Conservation (phyloP, 2,797 vertebrate genomes). For the Pipistrellus pipistrellus region DNA sequence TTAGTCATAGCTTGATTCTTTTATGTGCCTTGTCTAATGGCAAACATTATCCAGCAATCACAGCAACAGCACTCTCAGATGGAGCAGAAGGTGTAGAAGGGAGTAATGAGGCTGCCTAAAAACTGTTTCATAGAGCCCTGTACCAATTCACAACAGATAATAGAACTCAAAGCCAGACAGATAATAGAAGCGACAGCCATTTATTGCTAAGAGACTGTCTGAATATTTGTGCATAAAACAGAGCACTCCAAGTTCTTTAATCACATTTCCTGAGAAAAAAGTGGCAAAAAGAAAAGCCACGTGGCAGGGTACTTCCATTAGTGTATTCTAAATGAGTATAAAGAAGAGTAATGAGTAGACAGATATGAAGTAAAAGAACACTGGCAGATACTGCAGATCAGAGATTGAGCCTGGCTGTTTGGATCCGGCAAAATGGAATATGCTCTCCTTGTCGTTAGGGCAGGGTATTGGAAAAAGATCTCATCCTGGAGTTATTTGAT, state of each 20-base stretch:
- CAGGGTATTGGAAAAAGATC: not conserved
- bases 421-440: slow-evolving; percentile 19
- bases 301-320: slow-evolving; percentile 67
- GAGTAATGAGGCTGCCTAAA: slow-evolving; percentile 89
- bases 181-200: slow-evolving; percentile 90
- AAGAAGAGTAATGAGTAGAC: slow-evolving; percentile 61
- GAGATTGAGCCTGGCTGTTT: slow-evolving; percentile 16
- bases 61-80: slow-evolving; percentile 83
- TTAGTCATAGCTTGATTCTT: slow-evolving; percentile 89
- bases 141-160: slow-evolving; percentile 90
- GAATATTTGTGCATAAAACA: slow-evolving; percentile 87
- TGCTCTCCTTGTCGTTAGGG: slow-evolving; percentile 12
- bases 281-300: slow-evolving; percentile 75
- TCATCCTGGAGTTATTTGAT: slow-evolving; percentile 36
- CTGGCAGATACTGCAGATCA: slow-evolving; percentile 16
- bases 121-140: slow-evolving; percentile 88
- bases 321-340: slow-evolving; percentile 59
- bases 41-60: slow-evolving; percentile 86
- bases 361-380: slow-evolving; percentile 1
- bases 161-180: slow-evolving; percentile 88
- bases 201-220: slow-evolving; percentile 91
- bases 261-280: slow-evolving; percentile 85
- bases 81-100: slow-evolving; percentile 87
- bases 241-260: slow-evolving; percentile 87
- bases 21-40: slow-evolving; percentile 88